A percentile compares a stretch with the other conserved stretches of the same genome.
Conservation (phyloP, 2,113 vertebrate species). For the Mesoclemmys tuberculata region DNA sequence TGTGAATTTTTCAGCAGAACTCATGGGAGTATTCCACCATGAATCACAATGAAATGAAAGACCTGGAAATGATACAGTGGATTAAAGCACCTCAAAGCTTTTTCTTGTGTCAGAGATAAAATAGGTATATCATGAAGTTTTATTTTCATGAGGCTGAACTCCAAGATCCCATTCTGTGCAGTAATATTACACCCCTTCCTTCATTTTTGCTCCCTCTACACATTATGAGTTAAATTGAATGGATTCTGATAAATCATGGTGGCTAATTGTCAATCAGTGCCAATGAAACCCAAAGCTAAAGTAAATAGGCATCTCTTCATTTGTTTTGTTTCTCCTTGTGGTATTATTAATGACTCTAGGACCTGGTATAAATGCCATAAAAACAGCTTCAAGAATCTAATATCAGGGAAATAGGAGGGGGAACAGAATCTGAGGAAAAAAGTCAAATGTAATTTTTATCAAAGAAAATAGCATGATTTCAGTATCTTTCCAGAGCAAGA, state of each 20-base stretch:
- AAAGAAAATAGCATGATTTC: background rate
- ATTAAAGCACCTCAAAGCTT: background rate
- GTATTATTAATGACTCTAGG: background rate
- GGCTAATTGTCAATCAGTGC: background rate
- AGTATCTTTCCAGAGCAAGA: background rate
- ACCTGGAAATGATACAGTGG: background rate
- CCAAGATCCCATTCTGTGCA: background rate
- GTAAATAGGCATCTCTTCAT: background rate
- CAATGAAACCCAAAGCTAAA: background rate
- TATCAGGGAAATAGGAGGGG: rapidly evolving
- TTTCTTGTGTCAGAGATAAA: background rate
- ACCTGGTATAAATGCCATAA: background rate
- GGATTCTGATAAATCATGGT: background rate
- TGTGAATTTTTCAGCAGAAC: background rate
- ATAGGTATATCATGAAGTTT: background rate
- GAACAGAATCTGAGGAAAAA: background rate
- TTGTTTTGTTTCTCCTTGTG: background rate
- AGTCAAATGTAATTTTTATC: background rate
- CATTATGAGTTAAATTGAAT: background rate
- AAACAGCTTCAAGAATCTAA: background rate
- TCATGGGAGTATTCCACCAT: background rate
- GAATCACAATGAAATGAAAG: slow-evolving; percentile 5
- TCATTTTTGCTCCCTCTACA: background rate
- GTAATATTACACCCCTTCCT: background rate
- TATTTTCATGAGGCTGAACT: background rate